Conservation (phyloP, 1,140 invertebrate genomes). For the Chrysomallon squamiferum region DNA sequence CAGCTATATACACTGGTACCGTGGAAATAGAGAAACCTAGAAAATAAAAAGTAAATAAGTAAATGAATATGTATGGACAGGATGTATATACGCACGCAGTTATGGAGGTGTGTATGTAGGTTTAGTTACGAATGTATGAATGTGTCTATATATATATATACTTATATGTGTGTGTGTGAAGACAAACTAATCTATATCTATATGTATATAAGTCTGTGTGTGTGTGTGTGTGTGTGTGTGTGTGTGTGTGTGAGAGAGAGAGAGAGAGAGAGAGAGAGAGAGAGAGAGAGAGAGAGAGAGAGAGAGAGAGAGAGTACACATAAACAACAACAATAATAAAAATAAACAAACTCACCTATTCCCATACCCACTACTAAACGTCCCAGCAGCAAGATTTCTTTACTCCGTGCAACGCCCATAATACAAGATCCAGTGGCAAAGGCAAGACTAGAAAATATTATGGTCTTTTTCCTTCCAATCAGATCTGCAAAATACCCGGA, state of each 20-base stretch:
- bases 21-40: constrained; percentile 39
- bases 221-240: no score
- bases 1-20: constrained; percentile 70
- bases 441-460: constrained; percentile 27
- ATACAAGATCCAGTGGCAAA: constrained; percentile 30
- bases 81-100: no score
- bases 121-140: no score
- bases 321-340: neutral
- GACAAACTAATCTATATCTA: no score
- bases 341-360: constrained; percentile 20
- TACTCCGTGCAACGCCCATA: constrained; percentile 22
- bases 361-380: constrained; percentile 36
- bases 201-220: no score
- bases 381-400: constrained; percentile 32
- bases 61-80: no score
- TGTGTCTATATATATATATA: no score
- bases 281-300: constrained; percentile 12
- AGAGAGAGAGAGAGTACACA: neutral
- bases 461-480: constrained; percentile 26
- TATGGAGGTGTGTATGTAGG: no score
- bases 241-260: constrained; percentile 9
- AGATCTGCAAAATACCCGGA: constrained; percentile 25
- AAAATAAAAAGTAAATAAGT: no score
- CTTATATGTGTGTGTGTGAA: no score
- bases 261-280: constrained; percentile 12